Conservation (phyloP, 1,140 invertebrate genomes). For the Cyclina sinensis region DNA sequence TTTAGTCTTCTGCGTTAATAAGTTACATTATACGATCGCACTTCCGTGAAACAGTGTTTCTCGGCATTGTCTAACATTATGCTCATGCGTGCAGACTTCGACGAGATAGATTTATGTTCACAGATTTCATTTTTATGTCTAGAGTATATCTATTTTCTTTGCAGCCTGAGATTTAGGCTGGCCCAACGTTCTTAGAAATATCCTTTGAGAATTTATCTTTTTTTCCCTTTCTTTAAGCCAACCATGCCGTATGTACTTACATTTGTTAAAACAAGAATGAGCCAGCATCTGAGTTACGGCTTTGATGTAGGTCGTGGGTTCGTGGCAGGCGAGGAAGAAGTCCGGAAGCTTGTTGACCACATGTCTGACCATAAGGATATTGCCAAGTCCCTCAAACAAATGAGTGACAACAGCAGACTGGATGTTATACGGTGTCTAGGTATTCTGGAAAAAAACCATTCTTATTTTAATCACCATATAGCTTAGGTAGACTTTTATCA, state of each 20-base stretch:
- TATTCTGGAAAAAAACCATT: constrained; percentile 52
- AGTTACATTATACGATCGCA: no score
- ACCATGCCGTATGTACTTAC: constrained; percentile 77
- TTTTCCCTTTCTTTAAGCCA: constrained; percentile 69
- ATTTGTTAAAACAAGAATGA: constrained; percentile 81
- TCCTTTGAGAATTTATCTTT: neutral
- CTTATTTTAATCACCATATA: no score
- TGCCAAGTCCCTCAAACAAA: constrained; percentile 76
- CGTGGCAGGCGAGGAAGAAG: constrained; percentile 89
- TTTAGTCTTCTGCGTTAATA: no score
- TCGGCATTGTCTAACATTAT: no score
- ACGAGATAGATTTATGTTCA: no score
- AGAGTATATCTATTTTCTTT: no score
- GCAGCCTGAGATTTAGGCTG: no score
- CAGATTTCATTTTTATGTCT: no score
- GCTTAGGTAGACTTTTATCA: no score
- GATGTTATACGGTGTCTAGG: constrained; percentile 84
- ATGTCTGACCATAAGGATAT: constrained; percentile 88
- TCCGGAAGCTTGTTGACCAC: constrained; percentile 88
- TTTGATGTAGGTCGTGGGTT: constrained; percentile 88
- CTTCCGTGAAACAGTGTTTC: no score
- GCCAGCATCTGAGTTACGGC: constrained; percentile 82
- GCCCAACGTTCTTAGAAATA: no score
- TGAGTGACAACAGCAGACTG: constrained; percentile 76
- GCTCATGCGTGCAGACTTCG: no score